Evolutionary conservation across 2,888 invertebrate species (phyloP).

Genomic region (Gryllus longicercus): DNA sequence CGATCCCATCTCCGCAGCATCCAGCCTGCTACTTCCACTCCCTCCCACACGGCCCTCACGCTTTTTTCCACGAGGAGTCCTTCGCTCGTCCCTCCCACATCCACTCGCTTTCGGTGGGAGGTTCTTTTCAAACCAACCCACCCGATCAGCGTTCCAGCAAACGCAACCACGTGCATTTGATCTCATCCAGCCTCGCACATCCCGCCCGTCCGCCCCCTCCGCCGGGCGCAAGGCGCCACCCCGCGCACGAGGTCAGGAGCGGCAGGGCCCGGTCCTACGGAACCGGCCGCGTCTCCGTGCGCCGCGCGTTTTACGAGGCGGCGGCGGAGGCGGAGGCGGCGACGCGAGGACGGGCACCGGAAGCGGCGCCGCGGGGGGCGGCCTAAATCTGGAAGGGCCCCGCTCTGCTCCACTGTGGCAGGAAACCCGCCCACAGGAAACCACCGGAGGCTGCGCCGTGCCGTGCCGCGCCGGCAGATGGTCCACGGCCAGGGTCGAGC

Average conservation of each 20-base stretch:
- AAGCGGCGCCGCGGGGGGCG: background rate
- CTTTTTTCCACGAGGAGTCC: too few relatives aligned
- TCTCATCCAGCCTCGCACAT: too few relatives aligned
- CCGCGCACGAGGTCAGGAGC: background rate
- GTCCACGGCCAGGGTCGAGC: background rate
- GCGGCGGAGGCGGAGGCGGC: background rate
- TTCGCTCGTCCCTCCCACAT: too few relatives aligned
- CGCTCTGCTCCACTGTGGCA: background rate
- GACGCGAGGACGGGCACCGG: background rate
- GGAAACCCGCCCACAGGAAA: conserved; percentile 17
- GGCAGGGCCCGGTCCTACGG: background rate
- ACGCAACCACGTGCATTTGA: too few relatives aligned
- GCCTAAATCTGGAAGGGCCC: conserved; percentile 8
- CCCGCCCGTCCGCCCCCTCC: too few relatives aligned
- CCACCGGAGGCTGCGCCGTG: background rate
- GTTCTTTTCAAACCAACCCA: too few relatives aligned
- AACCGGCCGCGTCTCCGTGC: background rate
- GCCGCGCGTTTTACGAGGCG: background rate
- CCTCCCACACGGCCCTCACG: too few relatives aligned
- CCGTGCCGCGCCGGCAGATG: background rate
- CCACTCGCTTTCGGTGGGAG: too few relatives aligned
- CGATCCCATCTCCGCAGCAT: too few relatives aligned
- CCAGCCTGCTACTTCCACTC: too few relatives aligned
- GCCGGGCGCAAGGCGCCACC: too few relatives aligned
- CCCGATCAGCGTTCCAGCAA: too few relatives aligned